Evolutionary conservation across 2,113 vertebrate genomes (phyloP), one percentile per base, ranked within the genome.

Genomic region (Micronisus gabar): DNA sequence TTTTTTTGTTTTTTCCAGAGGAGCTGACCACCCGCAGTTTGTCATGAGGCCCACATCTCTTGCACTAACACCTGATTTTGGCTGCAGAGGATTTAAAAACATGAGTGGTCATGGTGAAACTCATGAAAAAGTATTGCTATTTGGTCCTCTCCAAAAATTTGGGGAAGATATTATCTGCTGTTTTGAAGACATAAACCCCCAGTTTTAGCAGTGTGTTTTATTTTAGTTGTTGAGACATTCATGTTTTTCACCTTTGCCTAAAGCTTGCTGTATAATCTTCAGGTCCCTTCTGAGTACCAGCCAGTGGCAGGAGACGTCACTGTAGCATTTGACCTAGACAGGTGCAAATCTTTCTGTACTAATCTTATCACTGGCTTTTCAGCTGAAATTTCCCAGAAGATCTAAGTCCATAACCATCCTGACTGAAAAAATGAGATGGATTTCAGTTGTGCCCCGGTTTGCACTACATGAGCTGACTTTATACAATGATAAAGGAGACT

Each of bases 371-470:
- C 10, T 5, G 10, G 13, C 10, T 84, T 73, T 86, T 73, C 48
- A 71, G 72, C 15, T 6, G 2, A n/a, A 56, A 53, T 71, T 59
- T 72, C 20, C n/a, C 50, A 11, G 29, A 41, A 65, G 4, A 53
- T 75, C 26, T 70, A 41, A 74, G 20, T 11, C 63, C 8, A 5
- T 32, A 61, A 43, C 29, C 15, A 43, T 12, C 12, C 36, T n/a
- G 55, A 5, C 34, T 15, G n/a, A 78, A 81, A 43, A 53, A 76
- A 38, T 0, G 32, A 43, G 61, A 1, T 11, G 50, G 15, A 10
- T n/a, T 58, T 43, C 1, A 13, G n/a, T 5, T 4, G 41, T 78
- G 67, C 17, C 16, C 74, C 0, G 0, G 27, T 52, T 47, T 22
- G 47, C 34, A 10, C 25, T 14, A 2, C 20, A 2, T 1, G 66